Evolutionary conservation across 2,888 invertebrate genomes (phyloP).

Genomic region (Tethea ocularis): DNA sequence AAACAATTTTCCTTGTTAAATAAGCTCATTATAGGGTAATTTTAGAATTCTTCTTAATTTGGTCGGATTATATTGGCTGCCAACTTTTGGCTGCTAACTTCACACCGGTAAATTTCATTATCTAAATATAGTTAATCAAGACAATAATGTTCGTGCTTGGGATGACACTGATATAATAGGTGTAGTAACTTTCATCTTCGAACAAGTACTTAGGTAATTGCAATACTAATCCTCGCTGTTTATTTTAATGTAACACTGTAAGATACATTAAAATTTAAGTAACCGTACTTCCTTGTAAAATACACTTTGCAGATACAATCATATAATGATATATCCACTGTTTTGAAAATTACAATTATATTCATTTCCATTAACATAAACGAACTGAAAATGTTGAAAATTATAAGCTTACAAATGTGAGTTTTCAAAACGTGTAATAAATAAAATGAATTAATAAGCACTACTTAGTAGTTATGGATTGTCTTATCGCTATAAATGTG

Average conservation of each 20-base stretch:
- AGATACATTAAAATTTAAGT: not conserved
- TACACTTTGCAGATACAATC: not conserved
- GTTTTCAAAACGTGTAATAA: conserved; percentile 35
- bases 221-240: not conserved
- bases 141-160: not conserved
- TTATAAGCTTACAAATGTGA: conserved; percentile 18
- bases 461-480: conserved; percentile 53
- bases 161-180: conserved; percentile 1
- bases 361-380: not conserved
- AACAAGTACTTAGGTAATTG: conserved; percentile 1
- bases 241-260: not conserved
- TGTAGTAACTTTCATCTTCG: not conserved
- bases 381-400: conserved; percentile 24
- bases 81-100: no score
- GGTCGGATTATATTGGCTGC: no score
- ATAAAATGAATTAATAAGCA: conserved; percentile 58
- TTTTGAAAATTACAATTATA: not conserved
- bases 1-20: no score
- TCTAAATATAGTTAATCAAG: not conserved
- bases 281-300: not conserved
- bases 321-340: not conserved
- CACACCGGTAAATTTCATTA: no score
- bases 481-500: conserved; percentile 37
- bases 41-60: no score
- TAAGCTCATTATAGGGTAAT: no score